phyloP scores from a whole-genome alignment of 23 tunicate genomes.

The Oikopleura vanhoeffeni region DNA sequence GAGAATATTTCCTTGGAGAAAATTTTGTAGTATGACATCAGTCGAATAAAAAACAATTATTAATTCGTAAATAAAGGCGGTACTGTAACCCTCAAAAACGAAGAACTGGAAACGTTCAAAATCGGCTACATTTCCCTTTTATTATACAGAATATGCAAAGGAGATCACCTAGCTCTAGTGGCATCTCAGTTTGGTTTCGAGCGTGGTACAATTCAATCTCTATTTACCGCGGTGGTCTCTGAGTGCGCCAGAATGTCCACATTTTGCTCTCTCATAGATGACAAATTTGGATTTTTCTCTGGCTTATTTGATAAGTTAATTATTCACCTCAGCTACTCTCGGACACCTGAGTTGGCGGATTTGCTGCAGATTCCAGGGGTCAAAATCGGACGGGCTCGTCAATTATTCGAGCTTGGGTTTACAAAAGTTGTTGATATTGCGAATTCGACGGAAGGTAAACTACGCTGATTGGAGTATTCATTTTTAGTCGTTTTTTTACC shows the following conservation, averaged over 20 bases:
- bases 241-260: conserved; percentile 10
- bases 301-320: neutral
- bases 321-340: neutral
- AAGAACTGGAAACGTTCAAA: neutral
- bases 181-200: neutral
- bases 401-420: neutral
- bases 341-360: neutral
- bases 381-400: conserved; percentile 5
- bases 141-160: neutral
- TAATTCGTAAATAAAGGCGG: neutral
- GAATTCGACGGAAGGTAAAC: neutral
- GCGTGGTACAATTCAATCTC: neutral
- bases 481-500: too few relatives aligned
- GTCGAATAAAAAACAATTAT: too few relatives aligned
- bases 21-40: too few relatives aligned
- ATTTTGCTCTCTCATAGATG: neutral
- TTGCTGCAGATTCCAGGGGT: conserved; percentile 1
- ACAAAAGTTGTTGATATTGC: neutral
- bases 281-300: neutral
- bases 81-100: neutral
- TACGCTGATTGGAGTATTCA: too few relatives aligned
- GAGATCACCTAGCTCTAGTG: neutral
- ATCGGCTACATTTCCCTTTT: neutral
- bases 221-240: neutral
- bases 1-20: too few relatives aligned